Conservation (phyloP, 2,113 vertebrate genomes). For the Hyaena hyaena region DNA sequence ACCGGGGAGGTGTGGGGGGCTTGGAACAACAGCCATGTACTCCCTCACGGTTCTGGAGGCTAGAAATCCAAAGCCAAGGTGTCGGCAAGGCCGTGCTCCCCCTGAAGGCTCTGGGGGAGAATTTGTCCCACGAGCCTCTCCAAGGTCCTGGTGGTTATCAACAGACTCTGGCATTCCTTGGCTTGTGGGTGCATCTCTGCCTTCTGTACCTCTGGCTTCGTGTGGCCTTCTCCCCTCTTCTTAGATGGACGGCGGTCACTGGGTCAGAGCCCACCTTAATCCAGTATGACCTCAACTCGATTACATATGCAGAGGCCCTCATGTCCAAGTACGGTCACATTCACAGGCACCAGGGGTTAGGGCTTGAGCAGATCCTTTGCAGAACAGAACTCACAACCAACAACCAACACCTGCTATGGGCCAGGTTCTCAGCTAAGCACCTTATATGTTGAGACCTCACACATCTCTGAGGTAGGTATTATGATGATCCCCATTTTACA, state of each 20-base stretch:
- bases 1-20: not conserved
- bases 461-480: not conserved
- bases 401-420: not conserved
- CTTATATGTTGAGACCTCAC: not conserved
- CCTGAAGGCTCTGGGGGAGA: not conserved
- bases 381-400: not conserved
- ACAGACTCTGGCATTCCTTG: not conserved
- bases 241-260: too few species aligned
- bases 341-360: not conserved
- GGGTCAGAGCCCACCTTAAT: not conserved
- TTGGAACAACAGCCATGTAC: not conserved
- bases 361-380: not conserved
- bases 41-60: not conserved
- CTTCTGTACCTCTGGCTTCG: not conserved
- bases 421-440: not conserved
- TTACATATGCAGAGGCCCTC: not conserved
- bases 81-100: not conserved
- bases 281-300: not conserved
- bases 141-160: not conserved
- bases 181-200: not conserved
- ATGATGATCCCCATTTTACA: too few species aligned
- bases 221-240: not conserved
- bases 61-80: not conserved
- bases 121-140: not conserved
- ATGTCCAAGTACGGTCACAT: not conserved